phyloP scores from a whole-genome alignment of 2,888 invertebrate species.

The Hemicrepidius hirtus region DNA sequence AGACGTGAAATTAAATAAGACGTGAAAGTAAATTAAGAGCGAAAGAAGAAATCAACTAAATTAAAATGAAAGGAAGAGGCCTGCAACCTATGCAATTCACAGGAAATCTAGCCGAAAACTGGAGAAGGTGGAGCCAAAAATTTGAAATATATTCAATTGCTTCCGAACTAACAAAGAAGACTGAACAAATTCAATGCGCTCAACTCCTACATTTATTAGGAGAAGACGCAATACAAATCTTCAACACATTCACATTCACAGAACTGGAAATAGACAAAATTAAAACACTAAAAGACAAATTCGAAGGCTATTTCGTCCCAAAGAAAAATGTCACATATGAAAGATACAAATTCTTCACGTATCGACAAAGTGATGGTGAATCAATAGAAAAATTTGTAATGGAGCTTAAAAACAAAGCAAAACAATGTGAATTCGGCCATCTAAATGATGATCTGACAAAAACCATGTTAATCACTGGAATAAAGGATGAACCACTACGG shows the following conservation, averaged over 20 bases:
- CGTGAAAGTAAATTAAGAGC: too few species aligned
- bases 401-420: conserved; percentile 37
- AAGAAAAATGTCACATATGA: conserved; percentile 37
- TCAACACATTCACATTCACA: conserved; percentile 52
- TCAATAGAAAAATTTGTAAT: conserved; percentile 42
- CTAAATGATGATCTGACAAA: conserved; percentile 34
- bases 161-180: conserved; percentile 51
- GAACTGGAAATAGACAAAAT: conserved; percentile 1
- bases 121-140: conserved; percentile 52
- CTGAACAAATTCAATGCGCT: conserved; percentile 55
- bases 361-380: conserved; percentile 32
- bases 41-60: too few species aligned
- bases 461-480: conserved; percentile 41
- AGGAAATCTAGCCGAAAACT: conserved; percentile 55
- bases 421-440: conserved; percentile 37
- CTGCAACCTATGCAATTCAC: conserved; percentile 11
- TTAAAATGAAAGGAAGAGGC: background rate
- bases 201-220: conserved; percentile 56
- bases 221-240: conserved; percentile 56
- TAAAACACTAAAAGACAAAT: conserved; percentile 9
- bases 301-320: conserved; percentile 34
- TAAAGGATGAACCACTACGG: conserved; percentile 26
- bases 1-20: too few species aligned
- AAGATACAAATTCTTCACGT: conserved; percentile 35
- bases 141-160: conserved; percentile 54